Evolutionary conservation across 2,113 vertebrate genomes (phyloP).

Genomic region (Epinephelus cyanopodus): DNA sequence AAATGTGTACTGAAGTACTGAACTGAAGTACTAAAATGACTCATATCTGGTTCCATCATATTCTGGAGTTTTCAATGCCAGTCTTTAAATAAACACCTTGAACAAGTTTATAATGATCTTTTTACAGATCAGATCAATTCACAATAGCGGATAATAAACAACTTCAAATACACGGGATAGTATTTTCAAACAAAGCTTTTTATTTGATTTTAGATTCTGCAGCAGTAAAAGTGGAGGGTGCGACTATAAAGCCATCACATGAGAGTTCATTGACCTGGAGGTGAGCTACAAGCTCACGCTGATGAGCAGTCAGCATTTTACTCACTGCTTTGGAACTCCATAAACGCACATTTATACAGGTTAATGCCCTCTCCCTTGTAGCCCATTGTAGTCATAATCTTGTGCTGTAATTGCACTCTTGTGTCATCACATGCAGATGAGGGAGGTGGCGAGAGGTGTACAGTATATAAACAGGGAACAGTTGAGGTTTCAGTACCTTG

Average conservation of each 20-base stretch:
- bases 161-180: slow-evolving; percentile 7
- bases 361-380: slow-evolving; percentile 64
- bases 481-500: slow-evolving; percentile 58
- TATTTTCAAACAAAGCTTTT: slow-evolving; percentile 45
- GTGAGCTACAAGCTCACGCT: slow-evolving; percentile 40
- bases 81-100: slow-evolving; percentile 21
- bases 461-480: slow-evolving; percentile 76
- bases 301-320: slow-evolving; percentile 70
- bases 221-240: slow-evolving; percentile 59
- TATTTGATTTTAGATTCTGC: slow-evolving; percentile 45
- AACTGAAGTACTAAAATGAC: slow-evolving; percentile 9
- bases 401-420: slow-evolving; percentile 53
- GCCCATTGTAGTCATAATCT: slow-evolving; percentile 62
- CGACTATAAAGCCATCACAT: slow-evolving; percentile 54
- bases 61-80: not conserved
- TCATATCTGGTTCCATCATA: not conserved
- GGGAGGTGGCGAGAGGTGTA: slow-evolving; percentile 45
- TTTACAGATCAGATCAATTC: slow-evolving; percentile 21
- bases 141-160: slow-evolving; percentile 33
- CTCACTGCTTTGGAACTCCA: slow-evolving; percentile 54
- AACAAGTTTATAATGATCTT: slow-evolving; percentile 10
- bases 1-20: not conserved
- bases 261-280: slow-evolving; percentile 74
- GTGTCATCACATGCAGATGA: slow-evolving; percentile 67
- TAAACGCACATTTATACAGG: slow-evolving; percentile 55